phyloP scores from a whole-genome alignment of 2,113 vertebrate genomes.

The Cyanoliseus patagonus region DNA sequence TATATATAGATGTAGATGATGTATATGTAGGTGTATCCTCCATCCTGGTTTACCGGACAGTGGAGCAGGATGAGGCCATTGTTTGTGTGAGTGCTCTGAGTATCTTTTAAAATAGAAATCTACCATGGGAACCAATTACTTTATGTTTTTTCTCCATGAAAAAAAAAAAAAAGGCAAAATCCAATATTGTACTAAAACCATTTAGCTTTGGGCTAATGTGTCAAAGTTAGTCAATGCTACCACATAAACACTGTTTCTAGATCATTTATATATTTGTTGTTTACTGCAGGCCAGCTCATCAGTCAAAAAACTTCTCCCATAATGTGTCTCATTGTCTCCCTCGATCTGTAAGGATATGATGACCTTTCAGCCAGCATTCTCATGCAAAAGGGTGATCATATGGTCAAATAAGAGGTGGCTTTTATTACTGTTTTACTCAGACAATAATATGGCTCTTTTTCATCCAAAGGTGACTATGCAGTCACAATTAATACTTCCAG shows the following conservation, averaged over 20 bases:
- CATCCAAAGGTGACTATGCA: not conserved
- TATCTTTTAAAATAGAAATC: not conserved
- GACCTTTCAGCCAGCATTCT: not conserved
- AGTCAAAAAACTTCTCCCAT: not conserved
- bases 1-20: not conserved
- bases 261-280: not conserved
- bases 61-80: not conserved
- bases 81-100: not conserved
- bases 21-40: not conserved
- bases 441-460: not conserved
- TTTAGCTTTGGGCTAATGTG: not conserved
- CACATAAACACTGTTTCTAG: not conserved
- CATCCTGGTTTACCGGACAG: not conserved
- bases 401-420: not conserved
- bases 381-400: not conserved
- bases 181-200: not conserved
- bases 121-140: not conserved
- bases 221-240: not conserved
- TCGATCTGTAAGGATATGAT: not conserved
- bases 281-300: not conserved
- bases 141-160: not conserved
- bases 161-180: not conserved
- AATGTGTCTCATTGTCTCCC: accelerated
- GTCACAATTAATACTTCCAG: not conserved
- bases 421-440: not conserved